Percentiles rank a stretch among this genome's conserved stretches.
Evolutionary conservation across 2,113 vertebrate genomes (phyloP).

Genomic region (Alces alces): DNA sequence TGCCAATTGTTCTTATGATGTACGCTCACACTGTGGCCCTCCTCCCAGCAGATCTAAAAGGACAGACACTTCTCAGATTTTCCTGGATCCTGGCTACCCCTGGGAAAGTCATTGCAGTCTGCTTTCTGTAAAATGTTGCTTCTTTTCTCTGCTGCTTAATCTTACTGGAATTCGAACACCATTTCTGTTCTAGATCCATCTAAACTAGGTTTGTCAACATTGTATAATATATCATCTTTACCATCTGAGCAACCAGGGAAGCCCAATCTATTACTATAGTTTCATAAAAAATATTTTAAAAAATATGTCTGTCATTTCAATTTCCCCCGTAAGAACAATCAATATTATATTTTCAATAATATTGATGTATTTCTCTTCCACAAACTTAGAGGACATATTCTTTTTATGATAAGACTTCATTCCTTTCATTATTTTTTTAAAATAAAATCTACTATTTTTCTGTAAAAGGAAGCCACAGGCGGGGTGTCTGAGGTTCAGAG

Average conservation of each 20-base stretch:
- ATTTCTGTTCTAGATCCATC: background rate
- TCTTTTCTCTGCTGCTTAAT: background rate
- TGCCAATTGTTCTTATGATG: background rate
- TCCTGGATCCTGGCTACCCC: background rate
- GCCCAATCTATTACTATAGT: background rate
- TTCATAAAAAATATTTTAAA: background rate
- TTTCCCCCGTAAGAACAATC: background rate
- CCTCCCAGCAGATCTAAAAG: background rate
- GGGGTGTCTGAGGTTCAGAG: background rate
- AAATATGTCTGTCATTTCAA: background rate
- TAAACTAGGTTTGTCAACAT: background rate
- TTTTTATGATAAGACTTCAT: background rate
- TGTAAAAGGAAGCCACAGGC: background rate
- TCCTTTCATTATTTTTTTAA: background rate
- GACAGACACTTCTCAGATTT: background rate
- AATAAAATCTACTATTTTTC: background rate
- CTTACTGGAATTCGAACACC: background rate
- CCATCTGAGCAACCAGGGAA: background rate
- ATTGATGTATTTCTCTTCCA: background rate
- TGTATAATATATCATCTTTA: background rate
- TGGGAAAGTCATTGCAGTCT: background rate
- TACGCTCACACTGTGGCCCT: rapidly evolving
- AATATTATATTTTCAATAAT: background rate
- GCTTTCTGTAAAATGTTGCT: background rate
- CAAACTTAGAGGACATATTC: background rate